Base-by-base conservation (phyloP, 2,797 vertebrate genomes). In the Synanceia verrucosa region DNA sequence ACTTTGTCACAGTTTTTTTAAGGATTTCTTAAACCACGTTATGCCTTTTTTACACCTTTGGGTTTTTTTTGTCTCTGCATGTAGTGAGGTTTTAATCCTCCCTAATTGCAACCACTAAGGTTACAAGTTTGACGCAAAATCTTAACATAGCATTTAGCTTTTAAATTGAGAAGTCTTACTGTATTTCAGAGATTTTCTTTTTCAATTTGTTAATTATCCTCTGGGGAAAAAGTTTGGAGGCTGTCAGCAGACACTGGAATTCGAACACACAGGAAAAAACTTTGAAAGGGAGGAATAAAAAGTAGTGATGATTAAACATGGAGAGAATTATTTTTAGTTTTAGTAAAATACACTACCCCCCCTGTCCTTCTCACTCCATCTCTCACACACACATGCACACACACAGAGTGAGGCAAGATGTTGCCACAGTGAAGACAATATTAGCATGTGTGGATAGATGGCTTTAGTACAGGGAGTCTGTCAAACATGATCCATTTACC, bases 401-500 rank as follows among this genome's bases (percentile, higher is more conserved):
- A 68, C 62, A 51, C 58, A 65, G 5, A 68, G 69, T 72, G 70
- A 81, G 77, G 82, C 70, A 74, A 75, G 76, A 86, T 73, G 68
- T 84, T 68, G 16, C 85, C 73, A 72, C 78, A 62, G 72, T 81
- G 83, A 84, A 87, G 82, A 76, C 75, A 70, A 85, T 92, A 93
- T 93, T 92, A 92, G 87, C 78, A 90, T 86, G 91, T 92, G 91
- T 90, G 86, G 92, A 93, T 84, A 63, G 92, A 93, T 90, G 90
- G 83, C 85, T 93, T 87, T 90, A 89, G 87, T 91, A 81, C 88
- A 88, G 89, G 81, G 60, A 86, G 82, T 86, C 88, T 93, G 91
- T 93, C 93, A 92, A 89, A 94, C 90, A 88, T 89, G 89, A 90
- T 89, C 86, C 86, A 86, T 93, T 93, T 90, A 90, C 88, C 85